Evolutionary conservation across 2,113 vertebrate species (phyloP).

Genomic region (Bagarius yarrelli): DNA sequence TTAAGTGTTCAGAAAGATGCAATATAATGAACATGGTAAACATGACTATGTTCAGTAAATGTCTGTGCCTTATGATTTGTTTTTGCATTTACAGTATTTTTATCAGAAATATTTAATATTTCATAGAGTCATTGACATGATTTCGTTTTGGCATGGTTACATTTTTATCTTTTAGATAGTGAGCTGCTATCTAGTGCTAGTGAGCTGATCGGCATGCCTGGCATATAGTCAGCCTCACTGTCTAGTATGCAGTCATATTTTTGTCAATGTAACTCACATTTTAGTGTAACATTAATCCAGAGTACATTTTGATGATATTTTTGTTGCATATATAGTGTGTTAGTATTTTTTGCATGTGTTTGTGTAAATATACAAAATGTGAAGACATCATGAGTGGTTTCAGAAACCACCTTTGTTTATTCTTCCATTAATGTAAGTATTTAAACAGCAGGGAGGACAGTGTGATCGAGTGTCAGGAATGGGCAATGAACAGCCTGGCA

Average conservation of each 20-base stretch:
- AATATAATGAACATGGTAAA: neutral
- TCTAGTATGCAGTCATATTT: neutral
- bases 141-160: neutral
- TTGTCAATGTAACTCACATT: neutral
- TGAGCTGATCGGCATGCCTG: conserved; percentile 17
- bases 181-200: no score
- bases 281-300: neutral
- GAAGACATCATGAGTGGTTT: no score
- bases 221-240: neutral
- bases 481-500: no score
- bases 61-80: neutral
- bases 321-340: conserved; percentile 2
- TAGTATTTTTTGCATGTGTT: no score
- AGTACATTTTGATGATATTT: neutral
- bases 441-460: no score
- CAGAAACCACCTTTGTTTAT: no score
- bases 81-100: neutral
- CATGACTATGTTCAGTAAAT: neutral
- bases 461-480: no score
- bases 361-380: no score
- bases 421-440: no score
- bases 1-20: neutral
- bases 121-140: conserved; percentile 34
- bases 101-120: conserved; percentile 2
- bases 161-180: neutral